Conservation (phyloP, 2,888 invertebrate genomes). For the Megalurothrips usitatus region DNA sequence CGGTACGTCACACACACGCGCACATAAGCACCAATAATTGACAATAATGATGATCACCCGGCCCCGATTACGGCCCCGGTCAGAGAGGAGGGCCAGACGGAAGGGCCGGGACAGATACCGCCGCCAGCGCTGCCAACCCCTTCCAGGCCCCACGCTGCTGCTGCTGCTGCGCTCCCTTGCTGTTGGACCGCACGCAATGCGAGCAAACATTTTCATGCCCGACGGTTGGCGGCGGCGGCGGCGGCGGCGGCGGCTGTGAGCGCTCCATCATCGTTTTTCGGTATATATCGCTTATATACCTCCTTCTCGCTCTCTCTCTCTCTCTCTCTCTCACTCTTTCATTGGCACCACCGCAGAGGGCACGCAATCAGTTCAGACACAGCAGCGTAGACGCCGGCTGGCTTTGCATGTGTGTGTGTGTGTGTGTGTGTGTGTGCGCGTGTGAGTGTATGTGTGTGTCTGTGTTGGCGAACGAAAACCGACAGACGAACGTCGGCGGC, state of each 20-base stretch:
- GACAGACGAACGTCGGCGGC: too few species aligned
- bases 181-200: constrained; percentile 22
- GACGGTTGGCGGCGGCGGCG: too few species aligned
- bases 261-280: too few species aligned
- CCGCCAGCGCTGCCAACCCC: not conserved
- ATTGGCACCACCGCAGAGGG: not conserved
- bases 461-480: too few species aligned
- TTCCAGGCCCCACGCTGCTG: not conserved
- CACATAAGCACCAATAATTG: constrained; percentile 23
- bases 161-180: not conserved
- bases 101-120: too few species aligned
- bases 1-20: not conserved
- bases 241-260: too few species aligned
- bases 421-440: too few species aligned
- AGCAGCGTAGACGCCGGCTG: too few species aligned
- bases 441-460: too few species aligned
- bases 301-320: not conserved
- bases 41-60: constrained; percentile 27
- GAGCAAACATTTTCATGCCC: not conserved
- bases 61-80: constrained; percentile 10
- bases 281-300: not conserved
- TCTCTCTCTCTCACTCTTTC: not conserved
- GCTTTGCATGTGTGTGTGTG: too few species aligned
- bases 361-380: not conserved
- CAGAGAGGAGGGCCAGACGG: too few species aligned